phyloP scores from a whole-genome alignment of 2,113 vertebrate species.

The Copsychus sechellarum region DNA sequence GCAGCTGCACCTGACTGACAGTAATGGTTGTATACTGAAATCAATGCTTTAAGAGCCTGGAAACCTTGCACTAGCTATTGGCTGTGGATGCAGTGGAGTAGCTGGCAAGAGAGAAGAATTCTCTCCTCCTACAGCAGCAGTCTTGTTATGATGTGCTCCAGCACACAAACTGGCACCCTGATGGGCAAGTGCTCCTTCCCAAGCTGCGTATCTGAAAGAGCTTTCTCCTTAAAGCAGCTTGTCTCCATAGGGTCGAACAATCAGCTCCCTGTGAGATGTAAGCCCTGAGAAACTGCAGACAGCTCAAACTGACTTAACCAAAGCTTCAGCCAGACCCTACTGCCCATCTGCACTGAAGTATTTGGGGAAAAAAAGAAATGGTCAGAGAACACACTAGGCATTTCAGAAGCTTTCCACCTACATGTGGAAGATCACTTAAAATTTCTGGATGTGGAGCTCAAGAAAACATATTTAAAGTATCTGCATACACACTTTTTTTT shows the following conservation, averaged over 20 bases:
- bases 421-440: background rate
- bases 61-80: background rate
- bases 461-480: background rate
- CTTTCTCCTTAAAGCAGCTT: slow-evolving; percentile 32
- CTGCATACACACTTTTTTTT: background rate
- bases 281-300: slow-evolving; percentile 26
- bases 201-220: slow-evolving; percentile 1
- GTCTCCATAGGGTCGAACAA: slow-evolving; percentile 10
- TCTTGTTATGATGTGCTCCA: background rate
- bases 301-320: background rate
- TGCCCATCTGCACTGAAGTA: background rate
- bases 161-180: background rate
- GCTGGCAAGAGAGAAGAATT: background rate
- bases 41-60: background rate
- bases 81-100: background rate
- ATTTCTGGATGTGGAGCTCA: background rate
- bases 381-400: background rate
- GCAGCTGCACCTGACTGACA: background rate
- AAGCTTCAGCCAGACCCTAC: background rate
- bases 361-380: background rate
- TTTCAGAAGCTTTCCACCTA: background rate
- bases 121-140: background rate
- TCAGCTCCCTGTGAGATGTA: background rate
- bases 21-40: background rate
- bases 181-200: background rate